Percentiles rank a stretch among this genome's conserved stretches.
Conservation (phyloP, 2,797 vertebrate species). For the Galago senegalensis region DNA sequence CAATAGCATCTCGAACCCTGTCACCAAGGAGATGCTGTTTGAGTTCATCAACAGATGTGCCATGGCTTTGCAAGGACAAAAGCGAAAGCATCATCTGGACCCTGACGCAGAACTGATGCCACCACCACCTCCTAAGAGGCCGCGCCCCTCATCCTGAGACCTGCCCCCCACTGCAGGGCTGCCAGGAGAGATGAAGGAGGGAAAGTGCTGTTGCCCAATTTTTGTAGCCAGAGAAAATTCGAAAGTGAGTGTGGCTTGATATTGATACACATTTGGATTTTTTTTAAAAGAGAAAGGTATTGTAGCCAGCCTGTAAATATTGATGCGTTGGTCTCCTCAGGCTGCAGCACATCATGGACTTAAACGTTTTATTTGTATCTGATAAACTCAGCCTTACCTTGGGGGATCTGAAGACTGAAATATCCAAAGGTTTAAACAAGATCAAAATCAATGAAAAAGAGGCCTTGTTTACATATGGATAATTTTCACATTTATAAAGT, state of each 20-base stretch:
- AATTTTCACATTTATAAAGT: slow-evolving; percentile 88
- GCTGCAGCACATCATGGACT: slow-evolving; percentile 81
- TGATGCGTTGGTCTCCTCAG: slow-evolving; percentile 81
- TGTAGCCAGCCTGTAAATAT: slow-evolving; percentile 87
- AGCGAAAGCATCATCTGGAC: slow-evolving; percentile 93
- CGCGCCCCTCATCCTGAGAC: slow-evolving; percentile 88
- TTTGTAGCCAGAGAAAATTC: slow-evolving; percentile 75
- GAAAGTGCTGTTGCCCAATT: slow-evolving; percentile 59
- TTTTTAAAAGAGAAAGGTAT: slow-evolving; percentile 64
- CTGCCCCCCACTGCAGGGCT: slow-evolving; percentile 21
- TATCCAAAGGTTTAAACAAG: slow-evolving; percentile 88
- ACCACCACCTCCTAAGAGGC: slow-evolving; percentile 96
- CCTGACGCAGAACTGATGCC: slow-evolving; percentile 97
- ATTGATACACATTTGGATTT: slow-evolving; percentile 68
- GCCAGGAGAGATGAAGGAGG: slow-evolving; percentile 35
- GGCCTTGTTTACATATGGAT: slow-evolving; percentile 89
- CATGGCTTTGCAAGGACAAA: slow-evolving; percentile 91
- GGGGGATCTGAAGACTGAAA: slow-evolving; percentile 84
- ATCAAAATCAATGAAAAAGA: slow-evolving; percentile 88
- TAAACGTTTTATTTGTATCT: slow-evolving; percentile 85
- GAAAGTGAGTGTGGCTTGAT: slow-evolving; percentile 72
- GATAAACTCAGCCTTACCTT: slow-evolving; percentile 86
- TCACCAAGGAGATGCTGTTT: slow-evolving; percentile 97
- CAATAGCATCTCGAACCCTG: slow-evolving; percentile 97
- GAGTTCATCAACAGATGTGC: slow-evolving; percentile 95